Evolutionary conservation across 2,797 vertebrate genomes (phyloP).

Genomic region (Platyrinchus mystaceus): DNA sequence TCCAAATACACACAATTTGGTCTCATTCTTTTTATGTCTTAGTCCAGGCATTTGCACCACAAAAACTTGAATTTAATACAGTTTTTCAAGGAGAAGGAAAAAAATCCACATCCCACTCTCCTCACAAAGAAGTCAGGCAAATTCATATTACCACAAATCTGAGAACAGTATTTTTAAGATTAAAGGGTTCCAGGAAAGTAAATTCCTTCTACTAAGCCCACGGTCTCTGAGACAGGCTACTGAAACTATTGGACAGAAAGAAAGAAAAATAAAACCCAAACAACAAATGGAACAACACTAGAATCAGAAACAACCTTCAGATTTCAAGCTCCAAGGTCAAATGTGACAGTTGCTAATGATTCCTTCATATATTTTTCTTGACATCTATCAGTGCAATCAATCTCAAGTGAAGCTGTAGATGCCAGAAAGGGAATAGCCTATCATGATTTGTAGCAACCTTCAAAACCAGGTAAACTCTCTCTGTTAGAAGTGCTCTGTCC

Average conservation of each 20-base stretch:
- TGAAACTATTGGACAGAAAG: neutral
- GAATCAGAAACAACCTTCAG: slow-evolving; percentile 55
- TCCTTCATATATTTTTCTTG: slow-evolving; percentile 70
- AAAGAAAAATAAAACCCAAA: neutral
- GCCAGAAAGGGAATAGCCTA: slow-evolving; percentile 65
- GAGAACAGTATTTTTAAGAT: slow-evolving; percentile 16
- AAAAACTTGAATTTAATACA: neutral
- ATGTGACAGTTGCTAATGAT: slow-evolving; percentile 51
- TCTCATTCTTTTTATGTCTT: neutral
- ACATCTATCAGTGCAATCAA: slow-evolving; percentile 62
- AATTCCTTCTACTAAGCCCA: neutral
- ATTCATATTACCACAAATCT: neutral
- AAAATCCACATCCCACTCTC: neutral
- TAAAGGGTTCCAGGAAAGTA: neutral
- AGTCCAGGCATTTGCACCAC: neutral
- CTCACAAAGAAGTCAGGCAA: neutral
- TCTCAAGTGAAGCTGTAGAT: slow-evolving; percentile 61
- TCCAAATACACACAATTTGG: neutral
- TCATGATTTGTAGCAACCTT: slow-evolving; percentile 71
- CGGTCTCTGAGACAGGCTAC: neutral
- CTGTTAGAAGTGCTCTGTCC: neutral
- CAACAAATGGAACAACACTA: neutral
- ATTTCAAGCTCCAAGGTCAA: slow-evolving; percentile 69
- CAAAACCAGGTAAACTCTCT: slow-evolving; percentile 40
- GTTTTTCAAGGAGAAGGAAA: neutral